Evolutionary conservation across 23 tunicate species (phyloP).

Genomic region (Phallusia fumigata): DNA sequence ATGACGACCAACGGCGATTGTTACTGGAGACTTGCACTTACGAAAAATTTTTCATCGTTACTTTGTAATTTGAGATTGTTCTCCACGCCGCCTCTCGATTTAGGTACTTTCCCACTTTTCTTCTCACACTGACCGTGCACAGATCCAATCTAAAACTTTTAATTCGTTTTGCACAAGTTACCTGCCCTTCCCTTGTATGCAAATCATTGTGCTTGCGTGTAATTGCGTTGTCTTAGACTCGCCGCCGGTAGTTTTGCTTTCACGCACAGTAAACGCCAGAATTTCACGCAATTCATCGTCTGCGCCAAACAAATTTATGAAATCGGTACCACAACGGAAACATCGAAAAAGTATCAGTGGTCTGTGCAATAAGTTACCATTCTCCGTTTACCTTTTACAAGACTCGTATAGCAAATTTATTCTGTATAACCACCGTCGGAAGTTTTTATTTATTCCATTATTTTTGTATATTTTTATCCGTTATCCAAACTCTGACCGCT

Average conservation of each 20-base stretch:
- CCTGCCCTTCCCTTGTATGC: not conserved
- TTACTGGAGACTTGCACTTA: conserved; percentile 8
- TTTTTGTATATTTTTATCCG: not conserved
- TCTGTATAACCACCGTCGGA: not conserved
- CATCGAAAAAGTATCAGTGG: not conserved
- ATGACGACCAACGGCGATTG: not conserved
- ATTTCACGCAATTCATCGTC: not conserved
- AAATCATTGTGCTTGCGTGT: conserved; percentile 12
- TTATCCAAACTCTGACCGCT: not conserved
- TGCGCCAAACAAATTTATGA: not conserved
- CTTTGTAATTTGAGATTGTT: not conserved
- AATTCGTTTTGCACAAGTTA: conserved; percentile 4
- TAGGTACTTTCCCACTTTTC: conserved; percentile 3
- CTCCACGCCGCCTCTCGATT: not conserved
- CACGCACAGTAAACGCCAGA: not conserved
- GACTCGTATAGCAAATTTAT: not conserved
- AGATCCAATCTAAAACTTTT: no score
- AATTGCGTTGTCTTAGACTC: not conserved
- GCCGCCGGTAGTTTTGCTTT: not conserved
- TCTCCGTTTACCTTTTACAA: conserved; percentile 1
- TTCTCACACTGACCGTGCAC: no score
- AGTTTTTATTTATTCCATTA: not conserved
- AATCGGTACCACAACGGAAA: not conserved
- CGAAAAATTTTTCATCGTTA: not conserved
- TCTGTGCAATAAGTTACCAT: not conserved